A percentile compares a stretch with the other conserved stretches of the same genome.
phyloP scores from a whole-genome alignment of 1,140 invertebrate species.

The Marisa cornuarietis region DNA sequence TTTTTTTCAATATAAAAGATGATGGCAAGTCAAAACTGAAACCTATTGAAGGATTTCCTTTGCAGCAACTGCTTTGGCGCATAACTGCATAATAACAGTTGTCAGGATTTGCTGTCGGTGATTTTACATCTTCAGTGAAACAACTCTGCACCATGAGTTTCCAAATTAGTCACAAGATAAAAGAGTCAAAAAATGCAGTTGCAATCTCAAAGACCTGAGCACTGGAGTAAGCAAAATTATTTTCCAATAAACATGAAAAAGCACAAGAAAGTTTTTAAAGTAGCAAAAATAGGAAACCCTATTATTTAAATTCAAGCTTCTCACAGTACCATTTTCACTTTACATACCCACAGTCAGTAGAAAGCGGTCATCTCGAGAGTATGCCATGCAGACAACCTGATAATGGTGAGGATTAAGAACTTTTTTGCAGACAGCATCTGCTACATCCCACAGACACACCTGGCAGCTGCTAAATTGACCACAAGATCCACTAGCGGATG shows the following conservation, averaged over 20 bases:
- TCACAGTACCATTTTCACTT: neutral
- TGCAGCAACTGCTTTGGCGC: too few relatives aligned
- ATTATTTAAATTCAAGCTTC: neutral
- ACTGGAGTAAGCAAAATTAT: too few relatives aligned
- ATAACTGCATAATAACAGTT: too few relatives aligned
- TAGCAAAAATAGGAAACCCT: too few relatives aligned
- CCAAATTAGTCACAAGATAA: too few relatives aligned
- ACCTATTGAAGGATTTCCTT: neutral
- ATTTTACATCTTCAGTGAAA: too few relatives aligned
- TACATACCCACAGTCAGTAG: slow-evolving; percentile 58
- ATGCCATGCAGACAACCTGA: slow-evolving; percentile 58
- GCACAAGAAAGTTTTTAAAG: too few relatives aligned
- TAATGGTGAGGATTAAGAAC: slow-evolving; percentile 55
- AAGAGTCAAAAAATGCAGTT: too few relatives aligned
- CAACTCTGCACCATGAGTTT: too few relatives aligned
- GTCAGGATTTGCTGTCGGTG: too few relatives aligned
- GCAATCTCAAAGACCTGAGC: too few relatives aligned
- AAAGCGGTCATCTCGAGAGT: slow-evolving; percentile 62
- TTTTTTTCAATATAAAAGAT: neutral
- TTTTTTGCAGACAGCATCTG: slow-evolving; percentile 49
- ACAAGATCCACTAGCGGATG: slow-evolving; percentile 59
- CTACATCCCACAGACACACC: slow-evolving; percentile 61
- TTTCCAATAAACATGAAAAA: too few relatives aligned
- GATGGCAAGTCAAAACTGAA: neutral
- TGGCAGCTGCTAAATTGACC: slow-evolving; percentile 49